Evolutionary conservation across 2,113 vertebrate genomes (phyloP).

Genomic region (Tychaedon coryphoeus): DNA sequence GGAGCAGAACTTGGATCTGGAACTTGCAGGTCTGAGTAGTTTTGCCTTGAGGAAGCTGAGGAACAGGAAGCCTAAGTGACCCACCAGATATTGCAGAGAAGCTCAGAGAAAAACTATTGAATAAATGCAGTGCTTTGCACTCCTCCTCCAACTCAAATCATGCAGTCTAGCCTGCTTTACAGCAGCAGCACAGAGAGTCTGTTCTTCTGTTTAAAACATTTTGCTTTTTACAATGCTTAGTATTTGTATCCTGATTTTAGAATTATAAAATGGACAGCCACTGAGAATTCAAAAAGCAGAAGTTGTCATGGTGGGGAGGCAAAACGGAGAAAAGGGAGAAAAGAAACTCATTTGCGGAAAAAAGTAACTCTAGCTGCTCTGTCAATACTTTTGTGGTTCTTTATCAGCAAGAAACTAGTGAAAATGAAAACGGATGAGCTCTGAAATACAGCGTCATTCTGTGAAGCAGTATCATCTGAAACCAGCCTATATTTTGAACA

Average conservation of each 20-base stretch:
- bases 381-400: not conserved
- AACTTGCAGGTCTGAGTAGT: not conserved
- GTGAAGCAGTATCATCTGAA: not conserved
- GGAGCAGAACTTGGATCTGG: not conserved
- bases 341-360: not conserved
- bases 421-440: slow-evolving; percentile 34
- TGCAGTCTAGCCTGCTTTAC: not conserved
- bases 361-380: not conserved
- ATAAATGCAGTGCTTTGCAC: not conserved
- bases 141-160: accelerated
- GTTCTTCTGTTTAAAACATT: not conserved
- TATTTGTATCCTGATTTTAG: not conserved
- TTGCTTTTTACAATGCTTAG: not conserved
- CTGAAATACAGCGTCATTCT: not conserved
- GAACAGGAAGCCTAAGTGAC: not conserved
- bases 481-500: not conserved
- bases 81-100: not conserved
- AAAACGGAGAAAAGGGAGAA: not conserved
- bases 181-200: not conserved
- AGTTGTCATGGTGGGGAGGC: not conserved
- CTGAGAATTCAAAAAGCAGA: not conserved
- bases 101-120: not conserved
- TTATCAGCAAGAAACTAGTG: not conserved
- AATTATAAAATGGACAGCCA: not conserved
- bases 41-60: not conserved